These are phyloP conservation scores for Stegophylla sp. DNA, from an alignment of 2,888 invertebrate species.

Conservation along the genomic window DNA sequence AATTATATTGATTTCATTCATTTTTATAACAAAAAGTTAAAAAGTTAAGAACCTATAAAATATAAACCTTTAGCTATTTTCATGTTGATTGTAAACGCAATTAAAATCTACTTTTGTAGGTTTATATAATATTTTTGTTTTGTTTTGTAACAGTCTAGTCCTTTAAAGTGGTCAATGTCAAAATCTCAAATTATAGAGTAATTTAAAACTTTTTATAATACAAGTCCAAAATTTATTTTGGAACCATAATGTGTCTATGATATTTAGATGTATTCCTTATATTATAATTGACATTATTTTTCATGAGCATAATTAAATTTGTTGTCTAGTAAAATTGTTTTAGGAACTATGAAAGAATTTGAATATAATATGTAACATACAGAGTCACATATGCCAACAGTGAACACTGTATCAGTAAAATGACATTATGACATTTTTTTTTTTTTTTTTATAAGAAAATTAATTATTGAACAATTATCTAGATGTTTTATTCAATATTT, in stretches of 20 bases:
- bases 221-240: slow-evolving; percentile 20
- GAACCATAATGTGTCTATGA: slow-evolving; percentile 24
- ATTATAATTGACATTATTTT: not conserved
- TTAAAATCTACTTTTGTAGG: slow-evolving; percentile 40
- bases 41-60: not conserved
- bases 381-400: not conserved
- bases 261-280: slow-evolving; percentile 17
- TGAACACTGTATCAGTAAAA: not conserved
- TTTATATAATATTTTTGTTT: slow-evolving; percentile 34
- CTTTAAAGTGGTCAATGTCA: slow-evolving; percentile 14
- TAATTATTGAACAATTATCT: slow-evolving; percentile 21
- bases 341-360: not conserved
- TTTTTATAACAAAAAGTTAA: slow-evolving; percentile 27
- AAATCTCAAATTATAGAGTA: slow-evolving; percentile 5
- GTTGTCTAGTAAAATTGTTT: slow-evolving; percentile 23
- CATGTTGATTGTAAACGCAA: slow-evolving; percentile 40
- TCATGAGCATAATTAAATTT: not conserved
- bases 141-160: slow-evolving; percentile 54
- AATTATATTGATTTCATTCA: not conserved
- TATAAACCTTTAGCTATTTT: slow-evolving; percentile 25
- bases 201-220: slow-evolving; percentile 21
- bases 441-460: not conserved
- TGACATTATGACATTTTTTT: slow-evolving; percentile 23
- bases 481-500: not conserved
- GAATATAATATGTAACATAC: slow-evolving; percentile 11